Evolutionary conservation across 2,797 vertebrate species (phyloP), one percentile per base, ranked within the genome.

Genomic region (Valencia hispanica): DNA sequence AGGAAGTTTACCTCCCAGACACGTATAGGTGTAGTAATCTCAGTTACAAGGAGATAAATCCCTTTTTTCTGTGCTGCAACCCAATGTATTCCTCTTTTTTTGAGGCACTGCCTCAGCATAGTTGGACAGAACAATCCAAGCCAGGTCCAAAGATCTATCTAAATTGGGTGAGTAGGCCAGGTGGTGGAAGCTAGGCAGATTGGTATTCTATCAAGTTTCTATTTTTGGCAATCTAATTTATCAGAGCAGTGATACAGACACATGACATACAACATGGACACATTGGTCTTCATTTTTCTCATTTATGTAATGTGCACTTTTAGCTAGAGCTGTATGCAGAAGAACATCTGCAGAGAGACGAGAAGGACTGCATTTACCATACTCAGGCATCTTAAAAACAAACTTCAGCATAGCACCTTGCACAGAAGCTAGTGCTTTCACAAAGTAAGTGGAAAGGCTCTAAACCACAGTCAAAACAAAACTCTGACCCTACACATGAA

Each of bases 11-110:
- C 84, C 85, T 88, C 48, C 65, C n/a, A 79, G 82, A 59, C 76
- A 84, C 50, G 68, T 75, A 15, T 41, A 80, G 78, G 41, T 79
- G 83, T 63, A 57, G 83, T 77, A 61, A 79, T 83, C 77, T 86
- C 79, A 74, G 83, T 80, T 84, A 73, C 77, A 84, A 70, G 11
- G 5, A 47, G 69, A 92, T 93, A 87, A 0, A 94, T 93, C 87
- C 72, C 91, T 65, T 12, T 88, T 92, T 89, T 79, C 70, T 70
- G 77, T 65, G 85, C 77, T 77, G 73, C 68, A 79, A 84, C 76
- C 72, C 77, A 76, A 75, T 18, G 48, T 74, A 79, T 77, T 84
- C 71, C n/a, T 50, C 72, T 91, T 87, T 90, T 92, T 89, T 80
- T 68, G 55, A 86, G 72, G 66, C 41, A 81, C 87, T 11, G 79